These are phyloP conservation scores for Holothuria glaberrima DNA, from an alignment of 35 echinoderm and acorn worm genomes.

Conservation along the genomic window DNA sequence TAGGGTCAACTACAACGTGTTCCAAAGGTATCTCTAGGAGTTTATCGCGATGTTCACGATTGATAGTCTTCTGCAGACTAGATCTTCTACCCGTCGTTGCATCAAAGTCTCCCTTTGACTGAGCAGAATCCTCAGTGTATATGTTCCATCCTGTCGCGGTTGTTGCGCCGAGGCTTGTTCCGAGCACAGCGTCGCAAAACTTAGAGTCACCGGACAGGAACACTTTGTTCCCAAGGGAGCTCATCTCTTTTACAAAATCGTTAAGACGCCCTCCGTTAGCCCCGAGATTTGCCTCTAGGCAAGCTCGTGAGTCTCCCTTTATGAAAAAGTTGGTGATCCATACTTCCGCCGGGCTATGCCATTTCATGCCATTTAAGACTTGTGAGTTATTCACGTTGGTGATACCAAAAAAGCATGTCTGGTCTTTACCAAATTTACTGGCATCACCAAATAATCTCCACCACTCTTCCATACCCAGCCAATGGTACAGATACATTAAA, in stretches of 20 bases:
- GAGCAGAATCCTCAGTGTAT: not conserved
- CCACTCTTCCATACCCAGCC: slow-evolving; percentile 37
- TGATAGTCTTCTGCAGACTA: not conserved
- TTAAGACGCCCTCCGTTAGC: not conserved
- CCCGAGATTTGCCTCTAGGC: too few species aligned
- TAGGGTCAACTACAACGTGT: slow-evolving; percentile 44
- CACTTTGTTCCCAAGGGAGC: slow-evolving; percentile 12
- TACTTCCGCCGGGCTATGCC: not conserved
- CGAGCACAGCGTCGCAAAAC: slow-evolving; percentile 27
- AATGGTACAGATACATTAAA: slow-evolving; percentile 53
- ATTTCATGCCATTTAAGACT: not conserved
- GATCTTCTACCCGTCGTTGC: slow-evolving; percentile 11
- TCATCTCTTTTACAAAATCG: slow-evolving; percentile 7
- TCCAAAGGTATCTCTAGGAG: slow-evolving; percentile 21
- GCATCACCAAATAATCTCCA: slow-evolving; percentile 57
- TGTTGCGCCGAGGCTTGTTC: not conserved
- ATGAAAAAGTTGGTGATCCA: not conserved
- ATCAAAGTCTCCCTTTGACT: slow-evolving; percentile 9
- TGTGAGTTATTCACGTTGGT: not conserved
- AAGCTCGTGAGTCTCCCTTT: not conserved
- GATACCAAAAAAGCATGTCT: not conserved
- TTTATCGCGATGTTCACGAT: slow-evolving; percentile 22
- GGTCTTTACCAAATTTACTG: slow-evolving; percentile 28
- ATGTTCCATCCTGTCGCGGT: not conserved
- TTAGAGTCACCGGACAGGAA: slow-evolving; percentile 1